These are phyloP conservation scores for Ancistrus triradiatus DNA, from an alignment of 2,113 vertebrate species.

Conservation along the genomic window DNA sequence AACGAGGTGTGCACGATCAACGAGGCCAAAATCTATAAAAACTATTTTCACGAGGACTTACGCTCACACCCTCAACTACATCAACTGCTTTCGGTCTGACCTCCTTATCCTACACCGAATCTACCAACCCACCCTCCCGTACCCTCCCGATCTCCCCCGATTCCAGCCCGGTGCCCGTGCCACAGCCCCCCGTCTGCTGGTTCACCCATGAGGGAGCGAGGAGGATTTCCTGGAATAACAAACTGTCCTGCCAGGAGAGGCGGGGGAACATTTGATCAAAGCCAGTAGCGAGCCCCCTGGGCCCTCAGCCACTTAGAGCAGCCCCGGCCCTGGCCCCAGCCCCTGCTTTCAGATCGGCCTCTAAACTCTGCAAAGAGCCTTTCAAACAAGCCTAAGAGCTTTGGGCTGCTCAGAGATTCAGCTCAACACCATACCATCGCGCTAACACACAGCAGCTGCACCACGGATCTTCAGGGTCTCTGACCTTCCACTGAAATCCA, in stretches of 20 bases:
- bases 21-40: no score
- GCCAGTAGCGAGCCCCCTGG: constrained; percentile 46
- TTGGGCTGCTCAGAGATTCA: constrained; percentile 19
- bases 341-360: background rate
- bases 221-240: constrained; percentile 62
- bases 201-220: constrained; percentile 24
- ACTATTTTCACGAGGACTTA: background rate
- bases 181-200: constrained; percentile 20
- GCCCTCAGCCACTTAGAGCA: constrained; percentile 44
- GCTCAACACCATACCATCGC: no score
- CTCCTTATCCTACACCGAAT: no score
- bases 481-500: constrained; percentile 7
- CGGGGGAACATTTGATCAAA: constrained; percentile 52
- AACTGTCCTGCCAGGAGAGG: constrained; percentile 53
- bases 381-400: constrained; percentile 37
- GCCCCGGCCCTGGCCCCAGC: constrained; percentile 33
- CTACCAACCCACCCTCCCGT: constrained; percentile 36
- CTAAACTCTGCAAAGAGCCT: constrained; percentile 13
- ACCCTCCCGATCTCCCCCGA: constrained; percentile 8
- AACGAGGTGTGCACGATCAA: no score
- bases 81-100: no score
- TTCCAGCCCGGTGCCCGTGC: constrained; percentile 32
- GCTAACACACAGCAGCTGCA: constrained; percentile 31
- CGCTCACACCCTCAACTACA: background rate
- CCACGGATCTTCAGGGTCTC: constrained; percentile 1